Evolutionary conservation across 1,140 invertebrate species (phyloP), one percentile per base, ranked within the genome.

Genomic region (Drosophila miranda): DNA sequence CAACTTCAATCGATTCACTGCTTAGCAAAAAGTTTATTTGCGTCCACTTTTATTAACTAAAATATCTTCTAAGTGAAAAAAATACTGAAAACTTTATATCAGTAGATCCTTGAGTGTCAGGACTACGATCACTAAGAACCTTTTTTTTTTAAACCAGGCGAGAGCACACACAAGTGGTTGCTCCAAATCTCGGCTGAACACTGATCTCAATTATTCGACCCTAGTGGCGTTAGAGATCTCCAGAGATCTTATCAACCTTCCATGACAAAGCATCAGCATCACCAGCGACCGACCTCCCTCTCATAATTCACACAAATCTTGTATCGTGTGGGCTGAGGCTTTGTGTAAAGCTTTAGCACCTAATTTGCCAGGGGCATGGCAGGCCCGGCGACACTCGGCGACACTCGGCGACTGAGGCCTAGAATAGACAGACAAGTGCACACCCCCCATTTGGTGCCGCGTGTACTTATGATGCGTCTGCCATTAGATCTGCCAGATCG

Each of bases 261-360:
- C 23, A 28, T 45, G 43, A 73, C 63, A 38, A 62, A 50, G 45
- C 55, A 13, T 28, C 46, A 57, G 43, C 45, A 46, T 46, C 53
- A 16, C 8, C 42, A 46, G 38, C 50, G 19, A 14, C 23, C n/a
- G 28, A 16, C 9, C 19, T 26, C 41, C 21, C 19, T 42, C 54
- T 76, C 73, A 69, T 80, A 84, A 76, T 69, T 80, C 73, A 86
- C 60, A 34, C 58, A 80, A 86, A 76, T 83, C 81, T 66, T 66
- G 60, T 83, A 58, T 70, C 48, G 44, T 51, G 50, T 44, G 41
- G 70, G 7, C 70, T 7, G 49, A 50, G 62, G 58, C 58, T 64
- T 57, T 71, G 53, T 78, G 45, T 63, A 56, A 66, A 54, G 45
- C 66, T 61, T 70, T 70, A 53, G 70, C 59, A 60, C 19, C 51